Evolutionary conservation across 2,113 vertebrate species (phyloP).

Genomic region (Oceanites oceanicus): DNA sequence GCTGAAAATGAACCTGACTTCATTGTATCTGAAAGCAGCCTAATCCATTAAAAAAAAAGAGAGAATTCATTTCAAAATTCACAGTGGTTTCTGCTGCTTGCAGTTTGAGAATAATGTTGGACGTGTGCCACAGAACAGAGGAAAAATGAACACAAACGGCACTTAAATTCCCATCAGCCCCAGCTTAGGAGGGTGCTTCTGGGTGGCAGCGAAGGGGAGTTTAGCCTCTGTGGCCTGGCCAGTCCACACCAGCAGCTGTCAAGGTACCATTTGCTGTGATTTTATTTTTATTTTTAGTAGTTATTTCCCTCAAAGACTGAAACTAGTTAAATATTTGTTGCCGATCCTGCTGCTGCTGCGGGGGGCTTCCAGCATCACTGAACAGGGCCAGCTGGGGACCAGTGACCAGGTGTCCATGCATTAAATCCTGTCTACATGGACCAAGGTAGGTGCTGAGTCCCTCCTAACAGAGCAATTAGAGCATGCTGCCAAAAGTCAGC

Average conservation of each 20-base stretch:
- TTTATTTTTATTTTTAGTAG: not conserved
- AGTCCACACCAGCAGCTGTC: not conserved
- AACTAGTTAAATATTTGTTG: not conserved
- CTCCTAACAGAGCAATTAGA: not conserved
- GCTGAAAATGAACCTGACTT: conserved; percentile 1
- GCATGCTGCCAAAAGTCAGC: not conserved
- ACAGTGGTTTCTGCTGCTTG: not conserved
- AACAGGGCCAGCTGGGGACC: not conserved
- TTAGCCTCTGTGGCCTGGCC: not conserved
- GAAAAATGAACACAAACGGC: not conserved
- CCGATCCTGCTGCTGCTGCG: not conserved
- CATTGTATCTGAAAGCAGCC: not conserved
- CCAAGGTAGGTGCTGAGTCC: not conserved
- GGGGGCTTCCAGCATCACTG: not conserved
- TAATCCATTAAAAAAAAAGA: not conserved
- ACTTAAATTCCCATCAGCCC: not conserved
- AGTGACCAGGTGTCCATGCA: not conserved
- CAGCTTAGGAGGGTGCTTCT: not conserved
- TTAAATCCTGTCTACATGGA: not conserved
- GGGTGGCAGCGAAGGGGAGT: not conserved
- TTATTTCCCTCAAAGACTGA: not conserved
- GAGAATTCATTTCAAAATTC: not conserved
- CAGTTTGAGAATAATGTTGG: not conserved
- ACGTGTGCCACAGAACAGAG: not conserved
- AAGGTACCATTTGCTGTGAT: not conserved